Base-by-base conservation (phyloP, 1,140 invertebrate genomes). In the Parapsyche elsis region DNA sequence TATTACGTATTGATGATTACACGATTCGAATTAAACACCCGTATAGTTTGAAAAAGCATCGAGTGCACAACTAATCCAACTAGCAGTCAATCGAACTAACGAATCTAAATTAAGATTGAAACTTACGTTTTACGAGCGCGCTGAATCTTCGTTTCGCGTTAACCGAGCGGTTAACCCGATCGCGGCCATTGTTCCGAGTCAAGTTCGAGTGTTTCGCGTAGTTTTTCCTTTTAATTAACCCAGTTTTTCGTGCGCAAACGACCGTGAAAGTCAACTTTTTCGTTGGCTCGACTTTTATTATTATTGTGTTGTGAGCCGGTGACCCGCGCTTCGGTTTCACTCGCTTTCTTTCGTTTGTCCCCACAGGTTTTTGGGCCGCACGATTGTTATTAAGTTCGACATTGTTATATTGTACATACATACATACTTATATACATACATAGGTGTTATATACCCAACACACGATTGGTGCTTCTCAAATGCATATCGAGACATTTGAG, bases 311-410 rank as follows among this genome's bases (percentile, higher is more conserved):
- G 64, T 67, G 19, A 23, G 24, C 10, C 64, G 1, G 21, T 67
- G 64, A 67, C 64, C 64, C 64, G 59, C 21, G 59, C 10, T 9
- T 26, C 24, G 64, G 64, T 67, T 67, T 67, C 64, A 67, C 64
- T 67, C 21, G 24, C 64, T 67, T 67, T 67, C 64, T 67, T 21
- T 38, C 1, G 7, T 38, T 38, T 23, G 59, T 9, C 14, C 21
- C 59, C 16, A 61, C 10, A 53, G 1, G n/a, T 53, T 53, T 38
- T 38, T 38, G 30, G 30, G 30, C 30, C 30, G 30, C 30, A 53
- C 49, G 12, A 53, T 53, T 53, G 49, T 53, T 53, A 53, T 2
- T 16, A 16, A 2, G 2, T 53, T 53, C 10, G 49, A 53, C 30
- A 38, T 38, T 38, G 30, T 38, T 38, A 38, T 38, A 38, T 38